phyloP scores from a whole-genome alignment of 1,140 invertebrate species.

The Ceratina calcarata region DNA sequence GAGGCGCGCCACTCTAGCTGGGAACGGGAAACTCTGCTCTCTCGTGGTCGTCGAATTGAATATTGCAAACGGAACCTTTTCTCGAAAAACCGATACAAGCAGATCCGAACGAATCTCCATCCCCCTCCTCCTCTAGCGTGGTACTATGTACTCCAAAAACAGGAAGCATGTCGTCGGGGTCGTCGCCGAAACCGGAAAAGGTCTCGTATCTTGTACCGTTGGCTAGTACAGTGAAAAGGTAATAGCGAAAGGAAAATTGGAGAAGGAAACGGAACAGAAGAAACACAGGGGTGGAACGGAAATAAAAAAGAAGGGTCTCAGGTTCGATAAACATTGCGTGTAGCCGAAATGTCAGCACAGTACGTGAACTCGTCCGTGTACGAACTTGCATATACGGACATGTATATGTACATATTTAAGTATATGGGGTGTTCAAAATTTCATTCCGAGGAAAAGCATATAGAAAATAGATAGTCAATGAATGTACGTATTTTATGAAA shows the following conservation, averaged over 20 bases:
- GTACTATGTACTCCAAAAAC: constrained; percentile 6
- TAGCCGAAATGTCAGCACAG: constrained; percentile 55
- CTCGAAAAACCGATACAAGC: constrained; percentile 43
- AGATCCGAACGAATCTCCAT: constrained; percentile 8
- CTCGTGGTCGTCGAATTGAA: constrained; percentile 31
- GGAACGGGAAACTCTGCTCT: not conserved
- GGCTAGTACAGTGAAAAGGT: not conserved
- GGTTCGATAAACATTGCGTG: constrained; percentile 73
- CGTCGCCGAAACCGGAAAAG: constrained; percentile 13
- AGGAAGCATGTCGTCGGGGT: constrained; percentile 20
- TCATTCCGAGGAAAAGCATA: no score
- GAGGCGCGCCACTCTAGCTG: not conserved
- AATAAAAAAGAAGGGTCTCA: constrained; percentile 46
- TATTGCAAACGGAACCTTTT: constrained; percentile 43
- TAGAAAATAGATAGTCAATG: no score
- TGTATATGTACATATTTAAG: no score
- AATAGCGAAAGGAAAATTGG: not conserved
- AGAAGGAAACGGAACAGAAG: not conserved
- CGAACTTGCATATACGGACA: not conserved
- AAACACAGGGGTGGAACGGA: not conserved
- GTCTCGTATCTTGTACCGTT: not conserved
- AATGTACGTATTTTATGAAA: no score
- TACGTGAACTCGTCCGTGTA: constrained; percentile 30
- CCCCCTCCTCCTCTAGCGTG: no score
- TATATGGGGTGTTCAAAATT: no score